Base-by-base conservation (phyloP, 2,113 vertebrate species). In the Nibea coibor region DNA sequence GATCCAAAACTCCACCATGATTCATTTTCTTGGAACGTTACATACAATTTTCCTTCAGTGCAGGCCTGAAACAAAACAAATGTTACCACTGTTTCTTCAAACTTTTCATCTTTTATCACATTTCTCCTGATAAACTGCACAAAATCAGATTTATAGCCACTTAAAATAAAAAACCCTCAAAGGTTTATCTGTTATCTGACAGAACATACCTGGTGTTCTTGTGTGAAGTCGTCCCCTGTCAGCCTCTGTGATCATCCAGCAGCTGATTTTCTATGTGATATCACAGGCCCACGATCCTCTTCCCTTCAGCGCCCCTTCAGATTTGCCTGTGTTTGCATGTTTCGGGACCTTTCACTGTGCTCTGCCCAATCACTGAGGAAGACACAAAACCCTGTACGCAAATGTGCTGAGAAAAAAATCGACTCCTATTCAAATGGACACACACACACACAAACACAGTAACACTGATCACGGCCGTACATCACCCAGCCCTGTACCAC, bases 241-340 rank as follows among this genome's bases (percentile, higher is more conserved):
- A 11, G 43, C 24, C 28, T 58, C 17, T 75, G 26, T 42, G 57
- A 83, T 74, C 59, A 16, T 22, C 43, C 61, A 53, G 24, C 62
- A 68, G 65, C 66, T 84, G 80, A 88, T 75, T 61, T 81, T 47
- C 61, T 10, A 0, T 71, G 19, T 73, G 86, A 78, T 74, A 72
- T 76, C 47, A 73, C 48, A 56, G 59, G 59, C 39, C 48, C 26
- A 72, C 42, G 62, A 47, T 47, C 51, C 56, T 82, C 69, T 71
- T 68, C 70, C 63, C 62, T 45, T 59, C 39, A 19, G 45, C 26
- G 62, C 48, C 48, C 56, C 51, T 28, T 48, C 67, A 48, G 19
- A 95, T 95, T 95, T 95, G 93, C 89, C 65, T 94, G 72, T 20
- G 71, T 95, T 95, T 95, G 95, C 94, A 92, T 95, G 80, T 81